Evolutionary conservation across 2,888 invertebrate genomes (phyloP).

Genomic region (Priapulus caudatus): DNA sequence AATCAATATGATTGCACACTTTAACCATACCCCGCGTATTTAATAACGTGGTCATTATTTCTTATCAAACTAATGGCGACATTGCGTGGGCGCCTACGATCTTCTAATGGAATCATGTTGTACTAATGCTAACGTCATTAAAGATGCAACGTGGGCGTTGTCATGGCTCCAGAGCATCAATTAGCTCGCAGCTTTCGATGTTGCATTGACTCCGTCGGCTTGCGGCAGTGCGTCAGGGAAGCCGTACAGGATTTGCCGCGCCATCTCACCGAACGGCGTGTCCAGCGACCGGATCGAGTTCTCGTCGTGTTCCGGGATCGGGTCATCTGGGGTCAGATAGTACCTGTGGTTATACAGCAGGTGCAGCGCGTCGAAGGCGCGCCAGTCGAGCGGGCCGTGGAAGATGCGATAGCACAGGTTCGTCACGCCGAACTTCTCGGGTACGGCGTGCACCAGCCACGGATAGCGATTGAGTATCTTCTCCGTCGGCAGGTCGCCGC

Average conservation of each 20-base stretch:
- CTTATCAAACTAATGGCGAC: no score
- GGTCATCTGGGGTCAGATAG: conserved; percentile 9
- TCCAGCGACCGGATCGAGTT: conserved; percentile 21
- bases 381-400: conserved; percentile 9
- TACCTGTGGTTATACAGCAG: conserved; percentile 16
- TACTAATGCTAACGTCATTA: no score
- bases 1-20: no score
- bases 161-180: no score
- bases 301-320: conserved; percentile 20
- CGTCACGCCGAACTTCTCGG: conserved; percentile 9
- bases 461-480: neutral
- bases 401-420: neutral
- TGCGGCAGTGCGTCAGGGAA: neutral
- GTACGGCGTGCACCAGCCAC: neutral
- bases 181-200: no score
- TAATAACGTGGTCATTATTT: no score
- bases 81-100: no score
- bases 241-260: neutral
- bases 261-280: conserved; percentile 3
- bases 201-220: no score
- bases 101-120: no score
- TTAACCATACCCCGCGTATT: no score
- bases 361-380: conserved; percentile 12
- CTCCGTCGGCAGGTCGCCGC: neutral
- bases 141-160: no score